phyloP scores from a whole-genome alignment of 2,888 invertebrate species.

The Nebria salina region DNA sequence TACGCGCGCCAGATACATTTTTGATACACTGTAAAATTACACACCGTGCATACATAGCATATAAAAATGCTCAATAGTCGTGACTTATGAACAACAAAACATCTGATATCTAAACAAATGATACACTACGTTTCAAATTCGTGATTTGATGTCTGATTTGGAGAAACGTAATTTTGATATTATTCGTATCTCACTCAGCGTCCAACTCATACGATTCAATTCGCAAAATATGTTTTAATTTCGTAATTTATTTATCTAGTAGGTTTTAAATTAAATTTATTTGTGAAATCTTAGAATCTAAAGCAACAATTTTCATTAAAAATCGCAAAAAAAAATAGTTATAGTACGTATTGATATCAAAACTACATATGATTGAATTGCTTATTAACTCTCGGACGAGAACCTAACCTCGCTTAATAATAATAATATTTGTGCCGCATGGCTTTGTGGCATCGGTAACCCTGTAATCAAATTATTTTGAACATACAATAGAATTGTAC shows the following conservation, averaged over 20 bases:
- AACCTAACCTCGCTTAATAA: constrained; percentile 14
- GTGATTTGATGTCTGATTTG: constrained; percentile 10
- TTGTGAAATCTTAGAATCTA: background rate
- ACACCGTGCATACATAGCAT: background rate
- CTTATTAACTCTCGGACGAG: background rate
- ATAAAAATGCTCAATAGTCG: background rate
- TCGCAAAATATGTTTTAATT: too few relatives aligned
- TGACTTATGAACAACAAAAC: constrained; percentile 6
- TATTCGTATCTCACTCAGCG: background rate
- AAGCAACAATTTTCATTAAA: too few relatives aligned
- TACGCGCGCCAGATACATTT: background rate
- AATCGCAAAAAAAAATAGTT: background rate
- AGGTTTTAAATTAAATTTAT: background rate
- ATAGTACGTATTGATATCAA: background rate
- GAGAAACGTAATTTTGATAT: constrained; percentile 24
- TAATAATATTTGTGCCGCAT: constrained; percentile 18
- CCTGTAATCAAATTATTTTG: constrained; percentile 50
- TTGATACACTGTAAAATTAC: background rate
- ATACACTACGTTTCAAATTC: constrained; percentile 14
- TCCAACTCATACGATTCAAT: background rate
- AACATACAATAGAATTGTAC: constrained; percentile 51
- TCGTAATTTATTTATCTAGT: too few relatives aligned
- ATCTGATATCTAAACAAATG: constrained; percentile 30
- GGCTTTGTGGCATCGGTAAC: constrained; percentile 33
- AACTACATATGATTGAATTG: background rate